Base-by-base conservation (phyloP, 2,797 vertebrate genomes). In the Centropyge bicolor region DNA sequence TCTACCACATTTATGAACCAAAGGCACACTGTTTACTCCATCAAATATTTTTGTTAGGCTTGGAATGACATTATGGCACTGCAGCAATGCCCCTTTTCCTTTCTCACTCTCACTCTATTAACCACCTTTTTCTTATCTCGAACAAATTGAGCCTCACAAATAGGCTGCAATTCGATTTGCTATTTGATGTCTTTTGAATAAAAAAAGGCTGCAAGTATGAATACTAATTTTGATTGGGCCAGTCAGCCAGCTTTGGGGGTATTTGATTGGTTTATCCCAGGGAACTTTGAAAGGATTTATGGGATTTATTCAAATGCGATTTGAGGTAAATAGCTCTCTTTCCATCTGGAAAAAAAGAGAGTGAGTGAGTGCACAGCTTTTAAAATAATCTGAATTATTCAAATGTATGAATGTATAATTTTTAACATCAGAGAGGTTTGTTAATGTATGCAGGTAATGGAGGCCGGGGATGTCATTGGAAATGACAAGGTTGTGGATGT, bases 361-460 rank as follows among this genome's bases (percentile, higher is more conserved):
- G 85, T 74, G 85, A 86, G 87, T 80, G 83, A 91, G 88, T 81
- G 90, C 82, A 84, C 80, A 74, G 91, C 91, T 91, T 94, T 94
- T 92, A 90, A 91, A 93, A 90, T 92, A 81, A 91, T 93, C 85
- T 90, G 90, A 94, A 93, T 94, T 92, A 94, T 93, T 92, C 84
- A 93, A 92, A 92, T 93, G 81, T 89, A 74, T 87, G 90, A 89
- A 91, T 93, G 84, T 89, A 90, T 94, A 91, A 94, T 91, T 94
- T 85, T 92, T 81, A 92, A 91, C 87, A 90, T 89, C 85, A 92
- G 82, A 91, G 86, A 59, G 81, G 82, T 82, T 88, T 64, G 81
- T 91, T 92, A 93, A 93, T 92, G 75, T 87, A 89, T 91, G 86
- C 89, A 93, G 90, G 92, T 89, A 88, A 93, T 88, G 88, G 89